A percentile compares a stretch with the other conserved stretches of the same genome.
phyloP scores from a whole-genome alignment of 92 coral and sea anemone species.

The Palythoa caribaeorum region DNA sequence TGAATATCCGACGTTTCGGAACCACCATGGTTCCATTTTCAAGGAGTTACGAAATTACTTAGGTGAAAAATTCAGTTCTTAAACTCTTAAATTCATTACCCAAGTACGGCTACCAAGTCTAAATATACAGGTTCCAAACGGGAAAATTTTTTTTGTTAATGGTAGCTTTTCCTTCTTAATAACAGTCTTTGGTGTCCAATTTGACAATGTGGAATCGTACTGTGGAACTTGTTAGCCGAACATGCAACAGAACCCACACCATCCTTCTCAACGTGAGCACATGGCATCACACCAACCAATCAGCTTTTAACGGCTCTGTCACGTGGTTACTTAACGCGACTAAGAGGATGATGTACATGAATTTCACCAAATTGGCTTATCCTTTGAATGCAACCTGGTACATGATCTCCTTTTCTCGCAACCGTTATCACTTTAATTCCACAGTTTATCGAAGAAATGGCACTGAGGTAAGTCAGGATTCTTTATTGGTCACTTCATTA shows the following conservation, averaged over 20 bases:
- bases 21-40: too few species aligned
- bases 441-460: slow-evolving; percentile 68
- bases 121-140: too few species aligned
- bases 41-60: too few species aligned
- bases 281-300: slow-evolving; percentile 71
- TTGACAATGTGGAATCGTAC: slow-evolving; percentile 75
- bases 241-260: slow-evolving; percentile 60
- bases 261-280: slow-evolving; percentile 72
- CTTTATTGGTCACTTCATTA: neutral
- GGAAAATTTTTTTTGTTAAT: neutral
- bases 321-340: slow-evolving; percentile 67
- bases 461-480: slow-evolving; percentile 25
- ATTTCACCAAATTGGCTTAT: slow-evolving; percentile 35
- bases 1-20: too few species aligned
- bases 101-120: too few species aligned
- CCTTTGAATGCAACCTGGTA: slow-evolving; percentile 61
- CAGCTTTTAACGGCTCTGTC: slow-evolving; percentile 70
- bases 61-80: too few species aligned
- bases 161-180: neutral
- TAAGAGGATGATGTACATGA: slow-evolving; percentile 52
- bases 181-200: slow-evolving; percentile 58
- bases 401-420: slow-evolving; percentile 58
- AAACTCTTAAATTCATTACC: too few species aligned
- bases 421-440: slow-evolving; percentile 61
- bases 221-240: slow-evolving; percentile 63